Percentiles rank a stretch among this genome's conserved stretches.
phyloP scores from a whole-genome alignment of 2,113 vertebrate genomes.

The Candoia aspera region DNA sequence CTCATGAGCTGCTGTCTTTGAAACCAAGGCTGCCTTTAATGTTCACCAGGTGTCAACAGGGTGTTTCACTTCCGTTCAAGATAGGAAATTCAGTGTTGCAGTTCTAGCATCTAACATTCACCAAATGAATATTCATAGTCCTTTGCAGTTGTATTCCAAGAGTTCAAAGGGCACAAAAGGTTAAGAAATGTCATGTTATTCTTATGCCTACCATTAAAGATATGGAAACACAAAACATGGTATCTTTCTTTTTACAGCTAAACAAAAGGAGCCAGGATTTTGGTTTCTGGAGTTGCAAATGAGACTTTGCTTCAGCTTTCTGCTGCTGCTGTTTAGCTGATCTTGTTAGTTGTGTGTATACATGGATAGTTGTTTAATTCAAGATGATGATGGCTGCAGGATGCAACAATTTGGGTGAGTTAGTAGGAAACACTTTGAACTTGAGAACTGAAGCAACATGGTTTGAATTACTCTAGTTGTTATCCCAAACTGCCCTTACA shows the following conservation, averaged over 20 bases:
- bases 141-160: conserved; percentile 41
- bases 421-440: background rate
- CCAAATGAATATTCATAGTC: conserved; percentile 52
- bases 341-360: background rate
- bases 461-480: background rate
- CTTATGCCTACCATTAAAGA: conserved; percentile 18
- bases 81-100: conserved; percentile 54
- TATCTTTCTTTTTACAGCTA: background rate
- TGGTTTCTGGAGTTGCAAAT: background rate
- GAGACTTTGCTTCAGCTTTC: background rate
- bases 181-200: conserved; percentile 53
- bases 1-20: conserved; percentile 64
- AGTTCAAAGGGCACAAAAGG: conserved; percentile 60
- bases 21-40: conserved; percentile 70
- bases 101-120: conserved; percentile 49
- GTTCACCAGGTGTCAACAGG: conserved; percentile 67
- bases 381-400: background rate
- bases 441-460: background rate
- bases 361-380: background rate
- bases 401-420: background rate
- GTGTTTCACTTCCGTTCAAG: conserved; percentile 62
- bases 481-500: background rate
- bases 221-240: conserved; percentile 16
- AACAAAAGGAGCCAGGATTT: background rate
- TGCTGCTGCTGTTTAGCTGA: background rate